phyloP scores from a whole-genome alignment of 2,113 vertebrate genomes.

The Sander vitreus region DNA sequence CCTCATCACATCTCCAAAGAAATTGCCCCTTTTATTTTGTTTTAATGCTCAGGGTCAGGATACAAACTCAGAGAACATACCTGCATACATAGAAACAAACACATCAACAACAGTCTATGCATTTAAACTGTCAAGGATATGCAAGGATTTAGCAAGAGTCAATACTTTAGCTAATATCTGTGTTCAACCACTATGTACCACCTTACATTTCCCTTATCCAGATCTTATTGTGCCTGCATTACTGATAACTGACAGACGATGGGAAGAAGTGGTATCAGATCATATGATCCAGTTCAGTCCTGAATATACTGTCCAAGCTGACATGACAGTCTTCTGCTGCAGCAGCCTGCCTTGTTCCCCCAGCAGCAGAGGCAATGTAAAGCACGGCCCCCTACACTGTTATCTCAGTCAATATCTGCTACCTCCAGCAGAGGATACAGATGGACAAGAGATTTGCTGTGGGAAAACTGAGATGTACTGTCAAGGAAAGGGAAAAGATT shows the following conservation, averaged over 20 bases:
- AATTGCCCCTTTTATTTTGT: slow-evolving; percentile 50
- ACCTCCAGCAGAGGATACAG: slow-evolving; percentile 60
- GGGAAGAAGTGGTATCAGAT: slow-evolving; percentile 50
- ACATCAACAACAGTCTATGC: neutral
- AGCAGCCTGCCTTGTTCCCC: slow-evolving; percentile 67
- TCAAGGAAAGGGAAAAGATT: slow-evolving; percentile 3
- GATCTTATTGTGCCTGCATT: slow-evolving; percentile 23
- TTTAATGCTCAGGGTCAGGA: slow-evolving; percentile 41
- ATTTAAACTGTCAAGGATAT: slow-evolving; percentile 4
- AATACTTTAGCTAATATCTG: neutral
- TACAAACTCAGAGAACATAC: slow-evolving; percentile 2
- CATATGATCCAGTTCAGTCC: slow-evolving; percentile 45
- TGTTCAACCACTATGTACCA: neutral
- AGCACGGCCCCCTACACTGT: slow-evolving; percentile 56
- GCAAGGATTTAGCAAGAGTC: neutral
- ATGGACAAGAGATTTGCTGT: slow-evolving; percentile 62
- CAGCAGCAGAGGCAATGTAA: slow-evolving; percentile 53
- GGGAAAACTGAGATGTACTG: slow-evolving; percentile 30
- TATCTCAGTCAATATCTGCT: slow-evolving; percentile 70
- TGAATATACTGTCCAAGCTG: slow-evolving; percentile 52
- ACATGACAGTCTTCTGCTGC: slow-evolving; percentile 60
- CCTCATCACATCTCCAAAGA: slow-evolving; percentile 65
- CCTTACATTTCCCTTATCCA: slow-evolving; percentile 20
- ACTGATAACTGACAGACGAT: slow-evolving; percentile 44
- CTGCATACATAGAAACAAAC: neutral